phyloP scores from a whole-genome alignment of 1,140 invertebrate species.

The Drosophila kohkoa region DNA sequence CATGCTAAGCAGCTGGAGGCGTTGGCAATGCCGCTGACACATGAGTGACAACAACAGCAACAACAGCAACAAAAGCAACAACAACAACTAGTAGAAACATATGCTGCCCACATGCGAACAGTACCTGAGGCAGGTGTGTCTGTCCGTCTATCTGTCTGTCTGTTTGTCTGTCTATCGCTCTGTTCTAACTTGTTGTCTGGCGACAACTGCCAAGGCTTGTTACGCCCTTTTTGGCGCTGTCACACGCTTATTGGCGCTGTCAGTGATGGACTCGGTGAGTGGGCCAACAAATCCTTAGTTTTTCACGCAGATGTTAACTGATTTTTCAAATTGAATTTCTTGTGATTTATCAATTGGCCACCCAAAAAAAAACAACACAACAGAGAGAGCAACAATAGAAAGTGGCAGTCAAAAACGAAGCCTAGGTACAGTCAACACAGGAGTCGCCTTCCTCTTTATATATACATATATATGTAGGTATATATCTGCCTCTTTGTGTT shows the following conservation, averaged over 20 bases:
- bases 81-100: slow-evolving; percentile 24
- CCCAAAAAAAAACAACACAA: slow-evolving; percentile 13
- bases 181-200: slow-evolving; percentile 30
- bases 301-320: slow-evolving; percentile 11
- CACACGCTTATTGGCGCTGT: slow-evolving; percentile 70
- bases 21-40: slow-evolving; percentile 58
- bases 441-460: not conserved
- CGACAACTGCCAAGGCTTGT: slow-evolving; percentile 73
- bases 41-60: slow-evolving; percentile 56
- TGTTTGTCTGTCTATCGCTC: slow-evolving; percentile 3
- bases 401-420: slow-evolving; percentile 52
- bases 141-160: not conserved
- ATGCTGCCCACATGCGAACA: slow-evolving; percentile 59
- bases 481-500: not conserved
- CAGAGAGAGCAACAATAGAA: slow-evolving; percentile 62
- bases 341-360: slow-evolving; percentile 64
- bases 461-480: not conserved
- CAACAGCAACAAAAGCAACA: slow-evolving; percentile 10
- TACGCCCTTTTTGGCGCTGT: slow-evolving; percentile 72
- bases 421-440: slow-evolving; percentile 22
- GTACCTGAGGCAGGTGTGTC: slow-evolving; percentile 68
- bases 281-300: slow-evolving; percentile 24
- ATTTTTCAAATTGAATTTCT: slow-evolving; percentile 73
- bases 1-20: slow-evolving; percentile 75
- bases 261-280: slow-evolving; percentile 32